Base-by-base conservation (phyloP, 1,140 invertebrate species). In the Lepidurus arcticus region DNA sequence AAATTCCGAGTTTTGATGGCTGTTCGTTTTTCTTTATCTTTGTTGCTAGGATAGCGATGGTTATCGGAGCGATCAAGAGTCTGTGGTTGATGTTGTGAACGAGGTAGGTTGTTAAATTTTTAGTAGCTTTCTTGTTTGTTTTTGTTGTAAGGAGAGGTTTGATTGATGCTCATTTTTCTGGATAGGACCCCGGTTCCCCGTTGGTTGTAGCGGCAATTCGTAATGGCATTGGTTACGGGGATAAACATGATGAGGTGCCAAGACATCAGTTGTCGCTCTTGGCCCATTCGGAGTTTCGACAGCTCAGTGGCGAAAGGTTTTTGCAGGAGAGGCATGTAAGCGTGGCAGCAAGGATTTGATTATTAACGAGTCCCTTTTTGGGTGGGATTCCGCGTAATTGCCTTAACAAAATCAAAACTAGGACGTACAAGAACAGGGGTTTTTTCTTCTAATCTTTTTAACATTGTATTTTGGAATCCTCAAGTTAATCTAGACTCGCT, bases 401-500 rank as follows among this genome's bases (percentile, higher is more conserved):
- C 53, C 53, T 65, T 65, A 65, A 13, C 21, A 65, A 65, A 65
- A 65, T 65, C 53, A 65, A 65, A 65, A 65, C 53, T 13, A 65
- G 53, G 53, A 65, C 53, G 53, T 65, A 65, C 53, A 65, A 65
- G 53, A 65, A 65, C 53, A 65, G 13, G 53, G 53, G 53, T 65
- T 65, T 65, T 65, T 7, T 65, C 53, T n/a, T 65, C 5, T 65
- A n/a, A 65, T 34, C 34, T 34, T 34, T 34, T 34, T 34, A 34
- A 4, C 34, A 65, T n/a, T 65, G n/a, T n/a, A 13, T 65, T 65
- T 65, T 65, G 53, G 21, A 65, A n/a, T 65, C 53, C 53, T 65
- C 53, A 65, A 65, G 21, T 65, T 65, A 65, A 65, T 65, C 53
- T 65, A 65, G 53, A 65, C 53, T 65, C 53, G 53, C 53, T 65